Percentiles rank a stretch among this genome's conserved stretches.
Evolutionary conservation across 2,113 vertebrate genomes (phyloP).

Genomic region (Gavia stellata): DNA sequence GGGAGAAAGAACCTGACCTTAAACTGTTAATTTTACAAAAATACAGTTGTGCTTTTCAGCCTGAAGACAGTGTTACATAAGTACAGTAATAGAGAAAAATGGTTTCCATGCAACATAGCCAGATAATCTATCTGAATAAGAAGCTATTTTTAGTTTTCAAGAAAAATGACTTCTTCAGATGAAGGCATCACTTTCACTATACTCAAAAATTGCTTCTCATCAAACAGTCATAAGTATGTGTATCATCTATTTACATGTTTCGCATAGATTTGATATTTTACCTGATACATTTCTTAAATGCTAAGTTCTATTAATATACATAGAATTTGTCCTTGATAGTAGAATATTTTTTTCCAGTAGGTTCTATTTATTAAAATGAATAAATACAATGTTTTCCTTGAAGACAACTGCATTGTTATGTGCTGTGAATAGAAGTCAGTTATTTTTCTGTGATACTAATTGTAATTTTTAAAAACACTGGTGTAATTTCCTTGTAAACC

Average conservation of each 20-base stretch:
- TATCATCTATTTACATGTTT: not conserved
- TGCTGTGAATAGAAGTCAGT: not conserved
- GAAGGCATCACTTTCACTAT: conserved; percentile 31
- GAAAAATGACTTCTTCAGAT: conserved; percentile 49
- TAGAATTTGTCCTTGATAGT: not conserved
- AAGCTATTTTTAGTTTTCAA: conserved; percentile 64
- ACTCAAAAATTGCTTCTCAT: not conserved
- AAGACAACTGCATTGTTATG: not conserved
- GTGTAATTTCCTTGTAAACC: not conserved
- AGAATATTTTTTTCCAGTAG: not conserved
- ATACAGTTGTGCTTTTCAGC: not conserved
- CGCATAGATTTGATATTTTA: not conserved
- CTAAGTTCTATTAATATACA: not conserved
- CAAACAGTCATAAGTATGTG: not conserved
- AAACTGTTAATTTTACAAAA: conserved; percentile 27
- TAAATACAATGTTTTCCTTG: not conserved
- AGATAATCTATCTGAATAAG: conserved; percentile 46
- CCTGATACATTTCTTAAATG: not conserved
- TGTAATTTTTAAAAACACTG: not conserved
- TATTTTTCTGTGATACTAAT: not conserved
- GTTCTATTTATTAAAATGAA: not conserved
- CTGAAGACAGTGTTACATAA: conserved; percentile 46
- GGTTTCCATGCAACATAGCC: conserved; percentile 45
- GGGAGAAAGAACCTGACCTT: not conserved
- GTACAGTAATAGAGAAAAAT: conserved; percentile 48